Evolutionary conservation across 2,888 invertebrate genomes (phyloP).

Genomic region (Bursaphelenchus okinawaensis): DNA sequence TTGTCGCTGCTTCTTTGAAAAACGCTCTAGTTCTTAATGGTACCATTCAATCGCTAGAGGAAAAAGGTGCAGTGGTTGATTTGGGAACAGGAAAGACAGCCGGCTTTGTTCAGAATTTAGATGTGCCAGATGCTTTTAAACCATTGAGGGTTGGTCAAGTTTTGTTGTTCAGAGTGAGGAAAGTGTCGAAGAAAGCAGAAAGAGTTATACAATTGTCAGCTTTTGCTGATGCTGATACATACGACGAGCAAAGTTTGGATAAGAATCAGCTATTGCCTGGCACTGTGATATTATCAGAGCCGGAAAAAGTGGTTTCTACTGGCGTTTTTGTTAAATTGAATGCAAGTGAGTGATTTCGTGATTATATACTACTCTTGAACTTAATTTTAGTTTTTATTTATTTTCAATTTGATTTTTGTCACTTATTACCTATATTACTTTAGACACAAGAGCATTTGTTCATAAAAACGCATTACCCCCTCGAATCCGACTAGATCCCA

Average conservation of each 20-base stretch:
- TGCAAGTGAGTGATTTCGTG: constrained; percentile 38
- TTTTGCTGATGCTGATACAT: constrained; percentile 32
- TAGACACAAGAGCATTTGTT: constrained; percentile 43
- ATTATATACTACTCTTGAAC: not conserved
- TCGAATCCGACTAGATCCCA: constrained; percentile 42
- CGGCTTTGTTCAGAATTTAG: constrained; percentile 40
- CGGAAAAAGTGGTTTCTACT: constrained; percentile 30
- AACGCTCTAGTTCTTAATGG: constrained; percentile 43
- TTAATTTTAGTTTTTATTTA: constrained; percentile 7
- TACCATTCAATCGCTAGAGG: constrained; percentile 46
- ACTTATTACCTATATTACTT: constrained; percentile 2
- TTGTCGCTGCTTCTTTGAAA: constrained; percentile 35
- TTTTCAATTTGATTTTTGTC: not conserved
- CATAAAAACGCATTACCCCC: constrained; percentile 46
- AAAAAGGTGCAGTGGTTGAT: constrained; percentile 53
- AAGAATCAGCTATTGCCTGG: constrained; percentile 50
- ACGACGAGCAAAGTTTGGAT: constrained; percentile 28
- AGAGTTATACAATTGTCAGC: constrained; percentile 42
- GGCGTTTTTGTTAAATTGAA: constrained; percentile 45
- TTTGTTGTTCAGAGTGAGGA: constrained; percentile 36
- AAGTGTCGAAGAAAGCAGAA: constrained; percentile 20
- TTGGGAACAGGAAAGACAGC: constrained; percentile 39
- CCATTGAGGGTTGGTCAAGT: constrained; percentile 39
- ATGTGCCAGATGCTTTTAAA: constrained; percentile 27
- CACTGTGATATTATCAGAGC: constrained; percentile 45